A percentile compares a stretch with the other conserved stretches of the same genome.
phyloP scores from a whole-genome alignment of 2,113 vertebrate genomes.

The Dipodomys stephensi region DNA sequence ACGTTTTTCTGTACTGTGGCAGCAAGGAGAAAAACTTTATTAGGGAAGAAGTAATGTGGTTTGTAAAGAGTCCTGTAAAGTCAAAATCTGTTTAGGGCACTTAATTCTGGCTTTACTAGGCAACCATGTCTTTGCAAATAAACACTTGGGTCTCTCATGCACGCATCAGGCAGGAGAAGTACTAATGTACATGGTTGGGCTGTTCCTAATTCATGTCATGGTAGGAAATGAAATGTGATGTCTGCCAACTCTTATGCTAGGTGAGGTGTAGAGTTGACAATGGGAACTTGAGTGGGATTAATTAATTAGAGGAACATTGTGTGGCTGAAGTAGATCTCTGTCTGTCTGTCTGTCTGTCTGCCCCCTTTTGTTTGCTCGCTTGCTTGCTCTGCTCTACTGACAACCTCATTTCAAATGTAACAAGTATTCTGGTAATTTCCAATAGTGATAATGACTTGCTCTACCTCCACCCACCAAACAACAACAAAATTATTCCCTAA shows the following conservation, averaged over 20 bases:
- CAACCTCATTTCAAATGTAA: not conserved
- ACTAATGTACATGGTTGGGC: not conserved
- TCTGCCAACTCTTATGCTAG: not conserved
- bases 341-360: not conserved
- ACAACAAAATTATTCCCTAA: not conserved
- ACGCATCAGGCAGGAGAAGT: not conserved
- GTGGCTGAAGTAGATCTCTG: not conserved
- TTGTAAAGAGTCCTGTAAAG: conserved; percentile 79
- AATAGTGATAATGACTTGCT: conserved; percentile 40
- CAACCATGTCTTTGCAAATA: conserved; percentile 73
- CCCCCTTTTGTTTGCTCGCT: not conserved
- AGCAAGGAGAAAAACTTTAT: conserved; percentile 84
- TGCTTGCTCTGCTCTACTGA: too few relatives aligned
- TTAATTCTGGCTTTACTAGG: conserved; percentile 71
- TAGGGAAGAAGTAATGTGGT: conserved; percentile 83
- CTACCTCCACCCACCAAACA: not conserved
- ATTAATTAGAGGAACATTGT: not conserved
- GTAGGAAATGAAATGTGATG: not conserved
- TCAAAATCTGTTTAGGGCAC: conserved; percentile 83
- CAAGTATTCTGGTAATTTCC: not conserved
- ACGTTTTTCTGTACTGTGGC: conserved; percentile 81
- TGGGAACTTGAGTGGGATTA: too few relatives aligned
- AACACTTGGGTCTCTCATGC: conserved; percentile 9
- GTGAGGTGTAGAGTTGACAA: not conserved
- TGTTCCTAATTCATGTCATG: not conserved